Evolutionary conservation across 2,113 vertebrate genomes (phyloP), one percentile per base, ranked within the genome.

Genomic region (Bubo bubo): DNA sequence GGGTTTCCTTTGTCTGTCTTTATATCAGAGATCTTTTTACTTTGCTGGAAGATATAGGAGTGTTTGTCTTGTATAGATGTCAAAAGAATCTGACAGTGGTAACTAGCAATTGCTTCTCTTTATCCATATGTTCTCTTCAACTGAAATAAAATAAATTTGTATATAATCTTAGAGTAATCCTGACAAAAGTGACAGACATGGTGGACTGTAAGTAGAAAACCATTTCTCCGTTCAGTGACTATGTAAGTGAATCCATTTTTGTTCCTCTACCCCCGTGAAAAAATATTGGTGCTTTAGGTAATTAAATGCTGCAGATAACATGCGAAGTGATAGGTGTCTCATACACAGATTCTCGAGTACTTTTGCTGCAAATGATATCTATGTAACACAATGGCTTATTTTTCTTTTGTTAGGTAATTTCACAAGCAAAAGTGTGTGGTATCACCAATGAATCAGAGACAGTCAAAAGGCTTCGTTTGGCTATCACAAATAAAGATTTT

Each of bases 401-500:
- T 93, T 62, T 74, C 86, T 92, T 95, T 70, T 35, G 60, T 41
- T 85, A 99, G 99, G 97, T 98, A 34, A 95, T 99, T 96, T 98
- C 98, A 37, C 92, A 98, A 14, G 99, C 99, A 45, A 98, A 98
- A 96, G 98, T 99, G 24, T 99, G 99, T 97, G 98, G 98, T 70
- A 98, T 99, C 71, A 91, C 86, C 12, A 64, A 60, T 2, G 99
- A 99, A 93, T 99, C 99, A 0, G 97, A 98, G 4, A 98, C 97
- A 0, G 99, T 99, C 75, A 99, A 98, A 97, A 98, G 98, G 34
- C 97, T 99, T 63, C 96, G 98, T 53, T 90, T 99, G 96, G 96
- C 98, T 4, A 82, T 99, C 3, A 41, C 94, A 8, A 98, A 99
- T 86, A 98, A 98, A 56, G 98, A 99, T 39, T 99, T 99, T 94